Base-by-base conservation (phyloP, 2,113 vertebrate genomes). In the Semicossyphus pulcher region DNA sequence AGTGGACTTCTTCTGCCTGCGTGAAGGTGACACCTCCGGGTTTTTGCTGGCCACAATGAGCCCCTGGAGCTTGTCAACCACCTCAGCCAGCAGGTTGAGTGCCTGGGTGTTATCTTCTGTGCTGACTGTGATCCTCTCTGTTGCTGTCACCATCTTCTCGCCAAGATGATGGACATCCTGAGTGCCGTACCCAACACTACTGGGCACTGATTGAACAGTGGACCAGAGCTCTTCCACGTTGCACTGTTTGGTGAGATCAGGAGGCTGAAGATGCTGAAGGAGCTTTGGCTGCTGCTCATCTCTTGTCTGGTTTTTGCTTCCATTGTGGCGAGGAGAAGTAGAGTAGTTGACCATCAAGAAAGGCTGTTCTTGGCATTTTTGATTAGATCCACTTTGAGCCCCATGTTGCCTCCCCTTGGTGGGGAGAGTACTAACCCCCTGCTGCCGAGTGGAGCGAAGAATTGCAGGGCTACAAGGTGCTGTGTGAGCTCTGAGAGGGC, bases 31-130 rank as follows among this genome's bases (percentile, higher is more conserved):
- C 0, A 62, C 2, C 8, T 75, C 20, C 0, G 36, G 60, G 15
- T 63, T 61, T 39, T 82, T 86, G 67, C 42, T 80, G 18, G 87
- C 14, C 11, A 83, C 68, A 0, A 91, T 80, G 14, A 93, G 79
- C 4, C 87, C 88, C 54, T 92, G 91, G 10, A 93, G 85, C 48
- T 91, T 92, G 45, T 93, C 88, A 0, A 93, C 88, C 68, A 93
- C 90, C 61, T 92, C 83, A 1, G 71, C 74, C 2, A 93, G 77
- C 23, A 93, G 78, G 32, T 84, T 74, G 15, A 93, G 85, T 0
- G 92, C 91, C 80, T 88, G 85, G n/a, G 81, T 81, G 0, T 92
- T 91, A 32, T 92, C 90, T 4, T 92, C 90, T 54, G 81, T 49
- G 1, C 45, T 83, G 45, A 84, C 86, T 0, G 83, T 73, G 37